These are phyloP conservation scores for Acanthacorydalis orientalis DNA, from an alignment of 2,888 invertebrate genomes.

Conservation along the genomic window DNA sequence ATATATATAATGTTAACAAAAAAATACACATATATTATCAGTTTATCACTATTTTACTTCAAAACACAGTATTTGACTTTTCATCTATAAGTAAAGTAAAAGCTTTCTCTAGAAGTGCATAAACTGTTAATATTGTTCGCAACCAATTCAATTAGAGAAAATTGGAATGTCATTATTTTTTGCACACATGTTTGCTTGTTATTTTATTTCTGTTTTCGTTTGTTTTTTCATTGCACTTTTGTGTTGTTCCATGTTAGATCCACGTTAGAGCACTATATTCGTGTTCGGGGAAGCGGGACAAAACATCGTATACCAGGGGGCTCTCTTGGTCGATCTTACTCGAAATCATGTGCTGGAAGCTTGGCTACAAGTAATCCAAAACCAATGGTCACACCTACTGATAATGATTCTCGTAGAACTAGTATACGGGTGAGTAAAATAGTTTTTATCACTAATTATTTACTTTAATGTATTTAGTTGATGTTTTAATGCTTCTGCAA, in stretches of 20 bases:
- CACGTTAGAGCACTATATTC: constrained; percentile 31
- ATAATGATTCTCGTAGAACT: constrained; percentile 33
- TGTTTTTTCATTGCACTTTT: constrained; percentile 18
- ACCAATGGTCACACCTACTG: constrained; percentile 29
- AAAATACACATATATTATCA: not conserved
- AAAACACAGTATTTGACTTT: too few relatives aligned
- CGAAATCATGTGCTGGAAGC: constrained; percentile 43
- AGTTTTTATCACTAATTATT: too few relatives aligned
- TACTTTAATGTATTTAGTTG: too few relatives aligned
- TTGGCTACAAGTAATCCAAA: constrained; percentile 21
- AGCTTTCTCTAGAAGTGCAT: not conserved
- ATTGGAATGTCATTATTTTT: not conserved
- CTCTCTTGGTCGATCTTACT: constrained; percentile 46
- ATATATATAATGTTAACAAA: not conserved
- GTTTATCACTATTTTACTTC: too few relatives aligned
- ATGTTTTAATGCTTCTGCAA: too few relatives aligned
- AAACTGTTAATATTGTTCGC: not conserved
- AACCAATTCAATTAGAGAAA: not conserved
- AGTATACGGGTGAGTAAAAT: constrained; percentile 35
- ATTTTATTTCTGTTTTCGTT: constrained; percentile 18
- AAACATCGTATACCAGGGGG: constrained; percentile 46
- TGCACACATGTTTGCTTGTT: constrained; percentile 1
- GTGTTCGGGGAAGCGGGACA: constrained; percentile 42
- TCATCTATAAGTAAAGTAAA: too few relatives aligned
- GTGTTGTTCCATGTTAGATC: constrained; percentile 22